A percentile compares a stretch with the other conserved stretches of the same genome.
phyloP scores from a whole-genome alignment of 2,113 vertebrate genomes.

The Ibidorhyncha struthersii region DNA sequence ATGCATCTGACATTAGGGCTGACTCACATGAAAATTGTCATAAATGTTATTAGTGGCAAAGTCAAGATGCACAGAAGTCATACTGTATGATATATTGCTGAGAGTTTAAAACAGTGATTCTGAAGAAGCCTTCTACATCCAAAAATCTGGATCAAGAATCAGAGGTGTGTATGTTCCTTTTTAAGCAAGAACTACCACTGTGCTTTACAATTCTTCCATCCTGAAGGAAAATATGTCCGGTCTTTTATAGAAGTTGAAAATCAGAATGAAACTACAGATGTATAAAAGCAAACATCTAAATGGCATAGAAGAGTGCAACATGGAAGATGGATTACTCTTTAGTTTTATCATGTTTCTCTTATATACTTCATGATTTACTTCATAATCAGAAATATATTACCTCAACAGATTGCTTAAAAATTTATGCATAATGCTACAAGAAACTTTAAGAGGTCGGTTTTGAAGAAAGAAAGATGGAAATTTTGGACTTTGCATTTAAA shows the following conservation, averaged over 20 bases:
- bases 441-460: not conserved
- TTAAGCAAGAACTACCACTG: not conserved
- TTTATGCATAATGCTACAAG: not conserved
- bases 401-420: not conserved
- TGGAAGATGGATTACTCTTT: not conserved
- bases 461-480: not conserved
- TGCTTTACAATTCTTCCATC: not conserved
- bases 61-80: not conserved
- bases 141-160: not conserved
- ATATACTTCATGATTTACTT: rapidly evolving
- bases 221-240: not conserved
- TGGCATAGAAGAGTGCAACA: not conserved
- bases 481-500: not conserved
- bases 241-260: not conserved
- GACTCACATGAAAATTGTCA: not conserved
- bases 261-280: not conserved
- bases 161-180: not conserved
- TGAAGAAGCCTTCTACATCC: not conserved
- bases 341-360: not conserved
- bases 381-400: not conserved
- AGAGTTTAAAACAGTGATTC: not conserved
- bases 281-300: not conserved
- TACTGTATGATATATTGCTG: not conserved
- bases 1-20: not conserved
- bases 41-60: not conserved